Evolutionary conservation across 1,140 invertebrate species (phyloP), one percentile per base, ranked within the genome.

Genomic region (Chlorops oryzae): DNA sequence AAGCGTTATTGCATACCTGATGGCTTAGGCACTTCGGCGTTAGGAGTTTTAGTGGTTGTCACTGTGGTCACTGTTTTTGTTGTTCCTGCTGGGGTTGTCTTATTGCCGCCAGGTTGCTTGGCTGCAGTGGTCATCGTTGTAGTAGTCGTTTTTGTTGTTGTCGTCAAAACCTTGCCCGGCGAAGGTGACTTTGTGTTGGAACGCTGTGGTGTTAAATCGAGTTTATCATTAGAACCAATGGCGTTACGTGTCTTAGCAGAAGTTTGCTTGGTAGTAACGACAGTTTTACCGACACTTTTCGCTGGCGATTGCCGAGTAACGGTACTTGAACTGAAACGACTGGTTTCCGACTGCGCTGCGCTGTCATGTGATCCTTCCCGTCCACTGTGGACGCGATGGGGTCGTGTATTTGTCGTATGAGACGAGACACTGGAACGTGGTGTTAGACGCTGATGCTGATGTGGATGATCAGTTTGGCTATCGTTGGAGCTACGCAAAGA

Each of bases 401-500:
- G 70, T 25, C 61, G 50, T 20, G 49, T 59, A n/a, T n/a, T n/a
- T n/a, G n/a, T n/a, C n/a, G n/a, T n/a, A n/a, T n/a, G n/a, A 10
- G 69, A 71, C 18, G 59, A 59, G 41, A 69, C 50, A 41, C 68
- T 70, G 22, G 67, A 66, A 1, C 68, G 54, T 5, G 65, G 66
- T 12, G 66, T 63, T 18, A 55, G 37, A 5, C 59, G 57, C 17
- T 55, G 57, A 3, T 55, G 52, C 17, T 38, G 38, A 41, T 44
- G 51, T 18, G 27, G 38, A 41, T 44, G 51, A 22, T 56, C 53
- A 5, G 45, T 28, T 18, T 55, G 54, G 15, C 56, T 62, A 12
- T 60, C 55, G 7, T 61, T 51, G 37, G 81, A 77, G 40, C 81
- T 76, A 40, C 84, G 76, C 27, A 86, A 69, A 24, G 83, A 83